Base-by-base conservation (phyloP, 2,797 vertebrate genomes). In the Eurystomus glaucurus region DNA sequence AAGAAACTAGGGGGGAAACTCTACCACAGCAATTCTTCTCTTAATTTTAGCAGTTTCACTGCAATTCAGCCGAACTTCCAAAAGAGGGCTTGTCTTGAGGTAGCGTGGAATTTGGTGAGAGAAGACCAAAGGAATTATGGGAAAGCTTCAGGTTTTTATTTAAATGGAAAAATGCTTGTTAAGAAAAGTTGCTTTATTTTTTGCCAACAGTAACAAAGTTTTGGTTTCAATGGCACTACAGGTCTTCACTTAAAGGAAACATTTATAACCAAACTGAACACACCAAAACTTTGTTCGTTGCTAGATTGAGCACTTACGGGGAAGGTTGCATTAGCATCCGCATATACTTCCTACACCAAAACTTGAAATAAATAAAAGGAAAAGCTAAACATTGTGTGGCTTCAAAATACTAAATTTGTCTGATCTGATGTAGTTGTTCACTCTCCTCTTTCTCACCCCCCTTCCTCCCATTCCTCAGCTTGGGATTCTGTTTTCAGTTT, bases 111-210 rank as follows among this genome's bases (percentile, higher is more conserved):
- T 97, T 97, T 97, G 96, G 98, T 98, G 98, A 97, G 94, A 98
- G 98, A 98, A 98, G 98, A 99, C 99, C 99, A 99, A 99, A 99
- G 99, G 98, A 98, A 98, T 97, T 97, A 98, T 51, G 76, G 95
- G 81, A 94, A 98, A 97, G 95, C 95, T 98, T 98, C 97, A 97
- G 95, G 97, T 98, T 98, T 97, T 97, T 97, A 97, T 96, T 96
- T 96, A 90, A 97, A 94, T 98, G 97, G 88, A 69, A 97, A 93
- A 98, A 97, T 97, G 95, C 94, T 98, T 97, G 77, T 93, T 95
- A 97, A 85, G 61, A 85, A 97, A 97, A 97, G 96, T 98, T 96
- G 97, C 97, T 98, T 98, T 98, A 97, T 98, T 98, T 98, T 85
- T 92, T 98, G 98, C 97, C 98, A 98, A 98, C 97, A 97, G 94